Conservation (phyloP, 2,113 vertebrate species). For the Tachycineta bicolor region DNA sequence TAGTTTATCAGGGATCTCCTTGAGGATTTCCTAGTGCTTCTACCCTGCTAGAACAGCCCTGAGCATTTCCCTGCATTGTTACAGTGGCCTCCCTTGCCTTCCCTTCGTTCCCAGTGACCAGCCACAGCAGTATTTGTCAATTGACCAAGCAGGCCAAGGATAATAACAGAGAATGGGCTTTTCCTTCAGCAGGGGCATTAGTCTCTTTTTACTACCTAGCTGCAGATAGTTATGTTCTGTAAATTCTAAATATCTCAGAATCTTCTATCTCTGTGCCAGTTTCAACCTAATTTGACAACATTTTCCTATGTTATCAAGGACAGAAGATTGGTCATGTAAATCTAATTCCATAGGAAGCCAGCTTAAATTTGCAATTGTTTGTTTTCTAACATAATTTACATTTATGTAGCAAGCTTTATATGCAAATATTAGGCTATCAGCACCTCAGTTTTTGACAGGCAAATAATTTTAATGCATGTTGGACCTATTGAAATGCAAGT, state of each 20-base stretch:
- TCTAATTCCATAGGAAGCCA: neutral
- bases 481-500: neutral
- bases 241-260: neutral
- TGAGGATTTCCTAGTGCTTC: neutral
- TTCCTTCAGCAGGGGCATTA: neutral
- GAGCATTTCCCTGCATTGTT: neutral
- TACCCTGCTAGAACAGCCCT: neutral
- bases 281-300: neutral
- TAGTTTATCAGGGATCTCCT: neutral
- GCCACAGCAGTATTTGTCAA: neutral
- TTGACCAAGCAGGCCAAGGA: neutral
- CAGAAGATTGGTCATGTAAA: neutral
- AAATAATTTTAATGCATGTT: neutral
- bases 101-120: neutral
- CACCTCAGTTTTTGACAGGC: slow-evolving; percentile 2
- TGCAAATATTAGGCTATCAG: neutral
- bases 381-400: neutral
- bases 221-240: neutral
- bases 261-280: neutral
- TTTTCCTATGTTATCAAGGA: neutral
- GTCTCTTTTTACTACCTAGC: neutral
- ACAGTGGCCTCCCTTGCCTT: neutral
- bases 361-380: slow-evolving; percentile 13
- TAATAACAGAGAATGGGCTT: neutral
- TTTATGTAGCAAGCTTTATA: neutral